A percentile compares a stretch with the other conserved stretches of the same genome.
Evolutionary conservation across 2,797 vertebrate genomes (phyloP).

Genomic region (Tiaroga cobitis): DNA sequence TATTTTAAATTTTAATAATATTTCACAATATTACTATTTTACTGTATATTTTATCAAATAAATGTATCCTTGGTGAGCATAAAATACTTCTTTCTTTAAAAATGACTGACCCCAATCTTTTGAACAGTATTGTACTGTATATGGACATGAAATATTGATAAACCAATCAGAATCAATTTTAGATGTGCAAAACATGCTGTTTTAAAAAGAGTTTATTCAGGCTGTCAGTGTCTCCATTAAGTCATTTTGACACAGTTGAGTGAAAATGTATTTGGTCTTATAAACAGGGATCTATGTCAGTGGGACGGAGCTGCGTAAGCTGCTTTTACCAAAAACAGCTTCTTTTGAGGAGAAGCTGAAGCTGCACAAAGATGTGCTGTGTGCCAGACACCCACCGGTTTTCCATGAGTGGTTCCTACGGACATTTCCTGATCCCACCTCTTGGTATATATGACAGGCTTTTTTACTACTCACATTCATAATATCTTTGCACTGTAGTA

Average conservation of each 20-base stretch:
- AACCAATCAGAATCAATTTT: neutral
- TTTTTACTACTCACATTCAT: neutral
- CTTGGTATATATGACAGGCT: slow-evolving; percentile 79
- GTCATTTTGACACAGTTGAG: neutral
- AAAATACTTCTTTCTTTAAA: neutral
- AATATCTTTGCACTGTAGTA: neutral
- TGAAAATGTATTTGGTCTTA: neutral
- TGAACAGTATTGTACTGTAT: neutral
- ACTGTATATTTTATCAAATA: neutral
- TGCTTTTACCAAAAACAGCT: slow-evolving; percentile 90
- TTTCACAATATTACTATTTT: neutral
- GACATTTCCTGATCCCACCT: slow-evolving; percentile 95
- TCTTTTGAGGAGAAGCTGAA: slow-evolving; percentile 89
- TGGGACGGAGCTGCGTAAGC: slow-evolving; percentile 91
- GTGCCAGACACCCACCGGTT: slow-evolving; percentile 88
- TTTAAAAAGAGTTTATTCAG: neutral
- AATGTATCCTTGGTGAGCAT: neutral
- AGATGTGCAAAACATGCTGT: too few species aligned
- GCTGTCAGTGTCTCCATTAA: neutral
- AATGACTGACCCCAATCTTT: neutral
- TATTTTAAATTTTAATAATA: neutral
- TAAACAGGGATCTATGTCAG: slow-evolving; percentile 87
- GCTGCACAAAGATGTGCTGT: slow-evolving; percentile 89
- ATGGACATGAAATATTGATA: neutral
- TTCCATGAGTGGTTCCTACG: slow-evolving; percentile 97